A percentile compares a stretch with the other conserved stretches of the same genome.
phyloP scores from a whole-genome alignment of 2,888 invertebrate species.

The Phengaris alcon region DNA sequence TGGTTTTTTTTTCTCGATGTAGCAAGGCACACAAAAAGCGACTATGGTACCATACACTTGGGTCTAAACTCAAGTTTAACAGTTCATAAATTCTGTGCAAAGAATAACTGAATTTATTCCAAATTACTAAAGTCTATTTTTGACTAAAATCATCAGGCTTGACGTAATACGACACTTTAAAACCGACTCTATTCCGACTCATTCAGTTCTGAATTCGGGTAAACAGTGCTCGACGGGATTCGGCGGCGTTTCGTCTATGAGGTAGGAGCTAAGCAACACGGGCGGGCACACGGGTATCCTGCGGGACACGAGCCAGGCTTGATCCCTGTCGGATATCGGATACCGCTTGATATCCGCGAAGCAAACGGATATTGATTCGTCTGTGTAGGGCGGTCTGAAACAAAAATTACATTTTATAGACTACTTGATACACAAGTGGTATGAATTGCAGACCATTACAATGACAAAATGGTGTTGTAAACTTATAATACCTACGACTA shows the following conservation, averaged over 20 bases:
- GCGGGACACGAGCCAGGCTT: conserved; percentile 75
- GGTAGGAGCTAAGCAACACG: conserved; percentile 80
- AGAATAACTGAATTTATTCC: no score
- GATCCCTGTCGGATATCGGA: conserved; percentile 73
- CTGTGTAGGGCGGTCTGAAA: conserved; percentile 77
- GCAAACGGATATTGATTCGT: conserved; percentile 83
- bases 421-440: no score
- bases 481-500: no score
- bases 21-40: no score
- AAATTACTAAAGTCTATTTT: no score
- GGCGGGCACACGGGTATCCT: conserved; percentile 82
- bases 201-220: conserved; percentile 54
- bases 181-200: conserved; percentile 19
- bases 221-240: conserved; percentile 56
- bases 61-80: no score
- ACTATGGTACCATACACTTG: no score
- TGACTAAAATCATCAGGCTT: no score
- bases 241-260: conserved; percentile 67
- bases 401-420: not conserved
- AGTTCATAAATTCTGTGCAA: no score
- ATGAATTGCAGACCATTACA: no score
- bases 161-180: not conserved
- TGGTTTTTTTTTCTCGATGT: no score
- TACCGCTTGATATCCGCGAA: conserved; percentile 81
- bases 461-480: no score